Conservation (phyloP, 2,113 vertebrate species). For the Sturnira hondurensis region DNA sequence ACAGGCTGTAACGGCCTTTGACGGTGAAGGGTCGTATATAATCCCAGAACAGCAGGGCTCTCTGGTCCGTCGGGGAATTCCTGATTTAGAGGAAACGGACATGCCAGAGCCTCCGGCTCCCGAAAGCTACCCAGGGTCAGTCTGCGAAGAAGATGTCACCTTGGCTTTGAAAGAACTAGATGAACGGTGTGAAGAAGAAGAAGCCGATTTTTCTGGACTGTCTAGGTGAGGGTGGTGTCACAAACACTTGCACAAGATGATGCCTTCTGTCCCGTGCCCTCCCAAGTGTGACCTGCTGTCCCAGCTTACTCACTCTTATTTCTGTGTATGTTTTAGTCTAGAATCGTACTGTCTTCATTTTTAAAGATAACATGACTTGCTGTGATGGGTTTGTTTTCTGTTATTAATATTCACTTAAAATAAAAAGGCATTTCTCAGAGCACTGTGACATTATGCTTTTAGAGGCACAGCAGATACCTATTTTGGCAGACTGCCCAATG, state of each 20-base stretch:
- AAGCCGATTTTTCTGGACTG: constrained; percentile 92
- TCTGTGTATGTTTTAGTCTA: neutral
- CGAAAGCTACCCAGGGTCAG: constrained; percentile 88
- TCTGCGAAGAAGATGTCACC: constrained; percentile 97
- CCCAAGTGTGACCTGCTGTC: neutral
- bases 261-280: rapidly evolving
- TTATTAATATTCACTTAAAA: neutral
- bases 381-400: neutral
- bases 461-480: neutral
- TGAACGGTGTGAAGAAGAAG: constrained; percentile 95
- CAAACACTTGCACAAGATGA: rapidly evolving
- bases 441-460: neutral
- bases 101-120: constrained; percentile 82
- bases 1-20: constrained; percentile 90
- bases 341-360: neutral
- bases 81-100: constrained; percentile 87
- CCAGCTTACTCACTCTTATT: neutral
- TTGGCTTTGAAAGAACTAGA: constrained; percentile 96
- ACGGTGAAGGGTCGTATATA: constrained; percentile 89
- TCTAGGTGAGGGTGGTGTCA: constrained; percentile 86
- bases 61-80: constrained; percentile 85
- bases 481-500: neutral
- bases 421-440: neutral
- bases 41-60: constrained; percentile 84
- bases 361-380: neutral